Conservation (phyloP, 1,140 invertebrate genomes). For the Nasonia giraulti region DNA sequence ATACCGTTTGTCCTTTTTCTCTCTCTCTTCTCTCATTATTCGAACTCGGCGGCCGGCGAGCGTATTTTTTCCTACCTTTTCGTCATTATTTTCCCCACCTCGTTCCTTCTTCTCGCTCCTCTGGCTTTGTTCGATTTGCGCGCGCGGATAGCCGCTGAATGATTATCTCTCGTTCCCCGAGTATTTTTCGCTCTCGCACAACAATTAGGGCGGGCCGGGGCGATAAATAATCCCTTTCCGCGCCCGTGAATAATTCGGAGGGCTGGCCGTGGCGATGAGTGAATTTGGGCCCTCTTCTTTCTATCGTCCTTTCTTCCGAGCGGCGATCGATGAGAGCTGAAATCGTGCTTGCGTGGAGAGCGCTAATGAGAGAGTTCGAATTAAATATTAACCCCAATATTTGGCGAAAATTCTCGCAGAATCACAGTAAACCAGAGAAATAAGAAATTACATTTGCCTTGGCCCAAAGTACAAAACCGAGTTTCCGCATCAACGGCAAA, state of each 20-base stretch:
- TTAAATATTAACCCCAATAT: too few relatives aligned
- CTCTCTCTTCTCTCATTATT: constrained; percentile 28
- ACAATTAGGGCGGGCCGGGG: background rate
- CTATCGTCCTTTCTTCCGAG: background rate
- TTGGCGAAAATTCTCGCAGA: too few relatives aligned
- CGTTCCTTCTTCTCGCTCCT: background rate
- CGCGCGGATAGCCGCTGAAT: background rate
- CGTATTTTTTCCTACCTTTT: constrained; percentile 9
- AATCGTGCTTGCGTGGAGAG: too few relatives aligned
- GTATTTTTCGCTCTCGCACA: background rate
- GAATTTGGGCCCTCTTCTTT: background rate
- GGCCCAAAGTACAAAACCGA: too few relatives aligned
- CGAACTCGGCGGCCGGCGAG: background rate
- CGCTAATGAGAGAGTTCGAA: too few relatives aligned
- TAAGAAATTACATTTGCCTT: too few relatives aligned
- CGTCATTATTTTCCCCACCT: constrained; percentile 39
- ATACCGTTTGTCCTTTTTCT: constrained; percentile 24
- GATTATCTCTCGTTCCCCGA: background rate
- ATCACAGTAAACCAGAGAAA: too few relatives aligned
- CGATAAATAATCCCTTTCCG: background rate
- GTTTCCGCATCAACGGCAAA: background rate
- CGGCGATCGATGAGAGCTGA: background rate
- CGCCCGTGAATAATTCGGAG: background rate
- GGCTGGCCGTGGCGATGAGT: background rate
- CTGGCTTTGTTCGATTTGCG: background rate